Evolutionary conservation across 2,888 invertebrate species (phyloP), one percentile per base, ranked within the genome.

Genomic region (Alviniconcha strummeri): DNA sequence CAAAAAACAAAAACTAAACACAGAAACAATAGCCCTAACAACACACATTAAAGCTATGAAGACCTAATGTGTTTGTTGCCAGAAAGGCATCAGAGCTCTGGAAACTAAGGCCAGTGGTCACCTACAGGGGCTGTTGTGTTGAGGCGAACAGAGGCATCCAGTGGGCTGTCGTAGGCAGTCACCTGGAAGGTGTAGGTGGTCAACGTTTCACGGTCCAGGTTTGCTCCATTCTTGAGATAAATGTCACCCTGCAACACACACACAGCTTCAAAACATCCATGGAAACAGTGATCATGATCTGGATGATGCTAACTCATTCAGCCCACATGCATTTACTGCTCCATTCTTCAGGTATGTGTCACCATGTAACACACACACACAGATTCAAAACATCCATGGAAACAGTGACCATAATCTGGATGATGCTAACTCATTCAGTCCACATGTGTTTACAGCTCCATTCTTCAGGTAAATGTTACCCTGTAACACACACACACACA

Each of bases 91-190:
- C 3, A 36, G 36, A 36, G 36, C 36, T 36, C 36, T 36, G 36
- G 36, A 36, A 36, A 36, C 36, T 36, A 36, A 36, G 36, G 36
- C 36, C 36, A 36, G 36, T 36, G 36, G 36, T 36, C 36, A 36
- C 94, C 94, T 93, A 96, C 96, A 55, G 96, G 96, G 0, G 96
- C 96, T 52, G 96, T 96, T n/a, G 96, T 95, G 4, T 96, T 95
- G 89, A 96, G 95, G 85, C 96, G 95, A 0, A 96, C 94, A 57
- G 71, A 82, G 3, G 88, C 82, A 82, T 89, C 82, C 57, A 96
- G 96, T 0, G 97, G 97, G 85, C 96, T 96, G 91, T 98, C 98
- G 79, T 95, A 96, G 0, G 98, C 98, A 86, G 96, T 95, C 0
- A 97, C 97, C 83, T 96, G 96, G 78, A 98, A 94, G 55, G 95